These are phyloP conservation scores for Hecatera dysodea DNA, from an alignment of 2,888 invertebrate genomes.

Conservation along the genomic window DNA sequence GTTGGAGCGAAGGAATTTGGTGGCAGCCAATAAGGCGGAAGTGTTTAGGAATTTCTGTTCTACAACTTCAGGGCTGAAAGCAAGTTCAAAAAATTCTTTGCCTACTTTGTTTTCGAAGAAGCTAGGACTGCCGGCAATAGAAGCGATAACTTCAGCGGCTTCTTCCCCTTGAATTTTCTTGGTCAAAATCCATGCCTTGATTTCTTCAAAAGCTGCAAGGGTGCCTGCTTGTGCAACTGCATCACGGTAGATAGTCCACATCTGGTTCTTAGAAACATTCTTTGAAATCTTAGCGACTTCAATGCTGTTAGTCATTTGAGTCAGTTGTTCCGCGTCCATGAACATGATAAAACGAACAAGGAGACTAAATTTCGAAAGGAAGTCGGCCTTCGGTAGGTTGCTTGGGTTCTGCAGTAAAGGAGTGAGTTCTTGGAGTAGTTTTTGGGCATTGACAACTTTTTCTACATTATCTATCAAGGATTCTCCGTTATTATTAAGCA, in stretches of 20 bases:
- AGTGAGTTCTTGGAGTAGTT: conserved; percentile 90
- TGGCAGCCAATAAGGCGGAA: conserved; percentile 90
- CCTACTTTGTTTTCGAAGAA: conserved; percentile 92
- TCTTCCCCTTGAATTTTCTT: conserved; percentile 89
- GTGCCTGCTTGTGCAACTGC: conserved; percentile 92
- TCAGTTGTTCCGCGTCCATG: conserved; percentile 92
- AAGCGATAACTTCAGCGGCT: conserved; percentile 91
- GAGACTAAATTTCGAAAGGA: conserved; percentile 92
- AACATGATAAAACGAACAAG: conserved; percentile 90
- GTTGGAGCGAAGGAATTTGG: conserved; percentile 90
- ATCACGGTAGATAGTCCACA: conserved; percentile 92
- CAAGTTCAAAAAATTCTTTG: conserved; percentile 90
- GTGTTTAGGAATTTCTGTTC: conserved; percentile 89
- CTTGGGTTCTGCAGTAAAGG: conserved; percentile 90
- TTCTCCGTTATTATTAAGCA: conserved; percentile 71
- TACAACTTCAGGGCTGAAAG: conserved; percentile 87
- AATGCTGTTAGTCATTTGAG: conserved; percentile 87
- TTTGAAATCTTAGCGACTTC: conserved; percentile 82
- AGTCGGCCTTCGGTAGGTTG: conserved; percentile 89
- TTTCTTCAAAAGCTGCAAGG: conserved; percentile 91
- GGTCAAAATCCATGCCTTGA: conserved; percentile 91
- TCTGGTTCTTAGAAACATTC: conserved; percentile 81
- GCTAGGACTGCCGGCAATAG: conserved; percentile 88
- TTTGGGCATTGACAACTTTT: conserved; percentile 82
- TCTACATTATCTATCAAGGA: conserved; percentile 67